phyloP scores from a whole-genome alignment of 23 tunicate genomes.

The Ascidia mentula region DNA sequence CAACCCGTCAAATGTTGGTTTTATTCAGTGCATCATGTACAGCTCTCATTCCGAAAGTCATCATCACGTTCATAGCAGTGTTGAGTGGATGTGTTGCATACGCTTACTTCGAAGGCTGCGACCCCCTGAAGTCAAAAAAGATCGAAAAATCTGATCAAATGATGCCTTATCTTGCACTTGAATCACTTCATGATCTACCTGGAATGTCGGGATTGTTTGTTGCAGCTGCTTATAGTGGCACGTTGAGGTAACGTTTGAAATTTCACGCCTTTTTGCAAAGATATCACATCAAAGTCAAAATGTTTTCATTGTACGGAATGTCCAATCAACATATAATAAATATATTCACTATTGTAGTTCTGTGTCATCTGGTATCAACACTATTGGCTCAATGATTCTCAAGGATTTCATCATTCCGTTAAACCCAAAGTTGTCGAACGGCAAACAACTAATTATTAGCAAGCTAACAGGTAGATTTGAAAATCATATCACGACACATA shows the following conservation, averaged over 20 bases:
- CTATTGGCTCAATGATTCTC: neutral
- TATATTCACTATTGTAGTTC: neutral
- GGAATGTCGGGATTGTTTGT: slow-evolving; percentile 15
- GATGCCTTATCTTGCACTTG: slow-evolving; percentile 10
- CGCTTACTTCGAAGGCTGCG: slow-evolving; percentile 27
- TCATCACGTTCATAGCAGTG: slow-evolving; percentile 3
- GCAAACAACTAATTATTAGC: neutral
- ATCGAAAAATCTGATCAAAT: slow-evolving; percentile 10
- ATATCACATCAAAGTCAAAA: too few relatives aligned
- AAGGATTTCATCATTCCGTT: neutral
- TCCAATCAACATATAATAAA: too few relatives aligned
- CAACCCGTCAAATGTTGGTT: too few relatives aligned
- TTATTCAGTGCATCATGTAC: neutral
- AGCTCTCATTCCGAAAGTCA: neutral
- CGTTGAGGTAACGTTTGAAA: neutral
- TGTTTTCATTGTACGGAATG: too few relatives aligned
- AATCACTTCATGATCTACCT: neutral
- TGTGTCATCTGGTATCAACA: neutral
- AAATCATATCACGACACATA: neutral
- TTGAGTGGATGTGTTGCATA: slow-evolving; percentile 3
- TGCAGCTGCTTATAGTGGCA: slow-evolving; percentile 24
- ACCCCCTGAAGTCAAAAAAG: neutral
- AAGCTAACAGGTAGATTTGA: neutral
- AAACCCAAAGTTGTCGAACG: neutral
- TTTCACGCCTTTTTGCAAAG: too few relatives aligned